Percentiles rank a stretch among this genome's conserved stretches.
These are phyloP conservation scores for Calycopis cecrops DNA, from an alignment of 1,140 invertebrate species.

Conservation along the genomic window DNA sequence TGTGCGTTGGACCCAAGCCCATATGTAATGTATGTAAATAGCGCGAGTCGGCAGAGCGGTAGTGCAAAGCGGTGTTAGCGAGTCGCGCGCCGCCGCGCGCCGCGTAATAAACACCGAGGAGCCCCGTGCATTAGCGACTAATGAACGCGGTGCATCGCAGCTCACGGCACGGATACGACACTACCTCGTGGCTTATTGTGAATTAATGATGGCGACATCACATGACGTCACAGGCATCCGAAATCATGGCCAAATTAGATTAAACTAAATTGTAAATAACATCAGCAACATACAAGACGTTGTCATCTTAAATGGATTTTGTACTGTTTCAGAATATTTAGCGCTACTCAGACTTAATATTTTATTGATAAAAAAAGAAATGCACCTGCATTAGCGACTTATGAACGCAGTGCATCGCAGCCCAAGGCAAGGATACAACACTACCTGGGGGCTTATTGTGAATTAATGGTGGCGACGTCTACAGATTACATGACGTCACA, in stretches of 20 bases:
- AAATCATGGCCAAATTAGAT: too few species aligned
- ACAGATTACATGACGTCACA: too few species aligned
- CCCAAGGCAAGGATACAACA: not conserved
- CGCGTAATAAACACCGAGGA: slow-evolving; percentile 27
- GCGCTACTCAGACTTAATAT: too few species aligned
- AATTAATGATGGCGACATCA: too few species aligned
- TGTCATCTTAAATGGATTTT: too few species aligned
- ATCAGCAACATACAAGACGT: too few species aligned
- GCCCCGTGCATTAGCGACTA: slow-evolving; percentile 24
- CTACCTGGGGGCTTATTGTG: not conserved
- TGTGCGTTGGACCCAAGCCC: not conserved
- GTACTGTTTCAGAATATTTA: too few species aligned
- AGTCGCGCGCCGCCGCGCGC: slow-evolving; percentile 11
- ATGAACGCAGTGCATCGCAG: slow-evolving; percentile 15
- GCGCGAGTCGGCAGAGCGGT: slow-evolving; percentile 9
- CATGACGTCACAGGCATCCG: too few species aligned
- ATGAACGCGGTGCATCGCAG: slow-evolving; percentile 15
- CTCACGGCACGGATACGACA: slow-evolving; percentile 3
- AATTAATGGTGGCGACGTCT: too few species aligned
- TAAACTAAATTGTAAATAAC: too few species aligned
- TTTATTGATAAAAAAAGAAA: too few species aligned
- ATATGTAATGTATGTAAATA: slow-evolving; percentile 26
- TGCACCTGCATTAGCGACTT: slow-evolving; percentile 27
- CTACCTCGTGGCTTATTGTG: not conserved
- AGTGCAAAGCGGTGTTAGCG: slow-evolving; percentile 24